A percentile compares a stretch with the other conserved stretches of the same genome.
phyloP scores from a whole-genome alignment of 2,797 vertebrate species.

The Philypnodon macrostomus region DNA sequence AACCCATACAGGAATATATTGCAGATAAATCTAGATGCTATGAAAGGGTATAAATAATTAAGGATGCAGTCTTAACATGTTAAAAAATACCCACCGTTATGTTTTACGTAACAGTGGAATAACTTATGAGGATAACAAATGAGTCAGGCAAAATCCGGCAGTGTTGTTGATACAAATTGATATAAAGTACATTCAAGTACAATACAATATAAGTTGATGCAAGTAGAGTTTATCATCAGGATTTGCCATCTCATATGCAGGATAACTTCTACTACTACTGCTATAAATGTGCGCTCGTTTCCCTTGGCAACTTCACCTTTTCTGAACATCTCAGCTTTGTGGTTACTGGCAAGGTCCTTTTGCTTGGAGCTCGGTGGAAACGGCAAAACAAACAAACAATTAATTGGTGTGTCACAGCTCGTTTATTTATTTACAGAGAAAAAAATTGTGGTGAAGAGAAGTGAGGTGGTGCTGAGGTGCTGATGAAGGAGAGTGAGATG shows the following conservation, averaged over 20 bases:
- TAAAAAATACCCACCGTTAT: conserved; percentile 45
- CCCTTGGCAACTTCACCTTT: conserved; percentile 44
- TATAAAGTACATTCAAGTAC: too few species aligned
- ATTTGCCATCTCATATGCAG: conserved; percentile 25
- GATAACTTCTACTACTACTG: conserved; percentile 14
- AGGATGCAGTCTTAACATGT: conserved; percentile 58
- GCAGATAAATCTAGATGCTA: conserved; percentile 51
- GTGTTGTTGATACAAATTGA: conserved; percentile 26
- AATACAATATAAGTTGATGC: too few species aligned
- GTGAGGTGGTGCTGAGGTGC: too few species aligned
- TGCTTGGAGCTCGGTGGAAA: conserved; percentile 18
- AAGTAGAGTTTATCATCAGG: conserved; percentile 24
- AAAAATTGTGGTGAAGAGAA: too few species aligned
- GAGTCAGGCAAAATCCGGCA: conserved; percentile 22
- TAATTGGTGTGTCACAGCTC: neutral
- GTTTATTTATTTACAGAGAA: too few species aligned
- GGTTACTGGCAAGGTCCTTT: conserved; percentile 31
- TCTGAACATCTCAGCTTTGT: conserved; percentile 30
- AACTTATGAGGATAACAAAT: conserved; percentile 60
- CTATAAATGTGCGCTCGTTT: conserved; percentile 44
- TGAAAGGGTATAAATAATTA: conserved; percentile 70
- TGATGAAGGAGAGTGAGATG: too few species aligned
- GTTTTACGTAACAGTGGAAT: conserved; percentile 60
- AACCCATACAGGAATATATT: conserved; percentile 42
- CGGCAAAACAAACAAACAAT: conserved; percentile 4